Conservation (phyloP, 2,797 vertebrate genomes). For the Coregonus ussuriensis region DNA sequence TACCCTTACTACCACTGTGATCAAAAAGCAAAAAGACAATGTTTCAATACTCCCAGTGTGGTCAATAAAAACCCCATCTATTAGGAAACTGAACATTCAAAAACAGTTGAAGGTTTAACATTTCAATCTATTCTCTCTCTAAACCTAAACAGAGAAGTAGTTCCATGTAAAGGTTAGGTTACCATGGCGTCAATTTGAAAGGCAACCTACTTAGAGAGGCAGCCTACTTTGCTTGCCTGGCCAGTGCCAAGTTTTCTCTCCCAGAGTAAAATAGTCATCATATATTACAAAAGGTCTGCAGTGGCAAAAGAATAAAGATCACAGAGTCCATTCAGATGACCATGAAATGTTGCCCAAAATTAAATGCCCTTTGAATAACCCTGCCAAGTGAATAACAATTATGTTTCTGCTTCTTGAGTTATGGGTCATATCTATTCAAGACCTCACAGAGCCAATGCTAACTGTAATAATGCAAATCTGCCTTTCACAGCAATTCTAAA, state of each 20-base stretch:
- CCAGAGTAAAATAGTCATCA: conserved; percentile 46
- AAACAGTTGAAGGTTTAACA: too few species aligned
- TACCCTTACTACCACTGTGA: too few species aligned
- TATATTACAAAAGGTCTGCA: conserved; percentile 49
- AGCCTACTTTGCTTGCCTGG: conserved; percentile 1
- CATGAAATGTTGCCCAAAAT: conserved; percentile 55
- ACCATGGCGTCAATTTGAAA: background rate
- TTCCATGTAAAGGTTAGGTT: too few species aligned
- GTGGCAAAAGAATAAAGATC: conserved; percentile 46
- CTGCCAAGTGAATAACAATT: conserved; percentile 26
- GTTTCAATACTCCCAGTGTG: too few species aligned
- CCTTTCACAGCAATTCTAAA: conserved; percentile 30
- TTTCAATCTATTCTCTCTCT: too few species aligned
- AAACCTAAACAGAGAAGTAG: too few species aligned
- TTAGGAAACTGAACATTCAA: too few species aligned
- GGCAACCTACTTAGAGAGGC: background rate
- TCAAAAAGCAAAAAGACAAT: too few species aligned
- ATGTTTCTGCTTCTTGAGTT: conserved; percentile 19
- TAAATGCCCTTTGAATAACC: conserved; percentile 54
- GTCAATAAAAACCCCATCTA: too few species aligned
- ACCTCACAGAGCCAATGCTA: conserved; percentile 51
- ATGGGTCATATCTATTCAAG: conserved; percentile 50
- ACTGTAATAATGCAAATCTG: conserved; percentile 58
- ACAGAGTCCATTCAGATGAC: conserved; percentile 53
- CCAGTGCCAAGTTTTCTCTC: conserved; percentile 46